Percentiles rank a stretch among this genome's conserved stretches.
phyloP scores from a whole-genome alignment of 2,797 vertebrate species.

The Microchirus variegatus region DNA sequence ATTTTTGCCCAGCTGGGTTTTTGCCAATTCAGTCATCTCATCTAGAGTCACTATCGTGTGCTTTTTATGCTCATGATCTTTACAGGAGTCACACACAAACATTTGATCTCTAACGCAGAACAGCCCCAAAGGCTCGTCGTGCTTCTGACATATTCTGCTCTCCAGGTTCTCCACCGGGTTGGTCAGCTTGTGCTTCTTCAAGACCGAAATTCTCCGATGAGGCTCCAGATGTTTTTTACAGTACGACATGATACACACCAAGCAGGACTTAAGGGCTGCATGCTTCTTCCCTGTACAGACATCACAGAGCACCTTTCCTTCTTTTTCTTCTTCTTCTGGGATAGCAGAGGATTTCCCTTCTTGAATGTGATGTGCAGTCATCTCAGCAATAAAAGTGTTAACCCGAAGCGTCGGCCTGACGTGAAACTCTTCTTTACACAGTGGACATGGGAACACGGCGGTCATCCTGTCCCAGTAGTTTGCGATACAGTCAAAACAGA shows the following conservation, averaged over 20 bases:
- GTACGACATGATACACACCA: conserved; percentile 66
- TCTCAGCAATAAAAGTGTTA: conserved; percentile 49
- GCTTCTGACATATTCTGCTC: conserved; percentile 58
- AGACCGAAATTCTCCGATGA: conserved; percentile 45
- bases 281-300: conserved; percentile 36
- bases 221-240: conserved; percentile 66
- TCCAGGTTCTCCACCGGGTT: conserved; percentile 56
- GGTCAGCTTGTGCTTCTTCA: conserved; percentile 74
- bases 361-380: conserved; percentile 24
- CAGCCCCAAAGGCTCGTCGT: conserved; percentile 52
- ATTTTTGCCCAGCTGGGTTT: conserved; percentile 11
- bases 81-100: conserved; percentile 60
- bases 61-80: conserved; percentile 41
- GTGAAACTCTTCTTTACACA: conserved; percentile 45
- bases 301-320: conserved; percentile 53
- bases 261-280: conserved; percentile 64
- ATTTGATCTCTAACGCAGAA: conserved; percentile 62
- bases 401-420: conserved; percentile 44
- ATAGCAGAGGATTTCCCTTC: fast-evolving
- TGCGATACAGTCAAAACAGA: conserved; percentile 56
- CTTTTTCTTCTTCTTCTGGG: conserved; percentile 15
- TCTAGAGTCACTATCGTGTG: conserved; percentile 50
- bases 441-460: conserved; percentile 35
- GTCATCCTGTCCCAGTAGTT: conserved; percentile 29
- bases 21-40: conserved; percentile 46